phyloP scores from a whole-genome alignment of 2,797 vertebrate species.

The Rhinoraja longicauda region DNA sequence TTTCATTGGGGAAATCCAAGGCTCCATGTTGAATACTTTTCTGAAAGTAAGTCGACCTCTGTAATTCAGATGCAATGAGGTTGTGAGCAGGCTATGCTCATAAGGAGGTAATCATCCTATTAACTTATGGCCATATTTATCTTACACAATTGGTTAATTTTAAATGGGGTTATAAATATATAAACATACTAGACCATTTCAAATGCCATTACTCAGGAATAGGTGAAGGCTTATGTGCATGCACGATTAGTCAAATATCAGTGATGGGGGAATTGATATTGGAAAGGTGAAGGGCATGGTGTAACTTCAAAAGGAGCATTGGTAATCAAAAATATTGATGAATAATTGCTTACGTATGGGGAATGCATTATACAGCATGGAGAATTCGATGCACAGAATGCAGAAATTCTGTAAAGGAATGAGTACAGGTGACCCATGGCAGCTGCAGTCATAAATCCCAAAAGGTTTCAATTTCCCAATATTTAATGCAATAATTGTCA shows the following conservation, averaged over 20 bases:
- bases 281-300: not conserved
- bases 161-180: conserved; percentile 16
- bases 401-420: not conserved
- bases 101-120: conserved; percentile 28
- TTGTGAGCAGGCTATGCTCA: not conserved
- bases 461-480: not conserved
- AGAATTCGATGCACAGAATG: no score
- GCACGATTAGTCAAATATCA: not conserved
- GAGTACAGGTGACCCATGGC: not conserved
- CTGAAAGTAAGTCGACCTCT: not conserved
- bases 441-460: not conserved
- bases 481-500: not conserved
- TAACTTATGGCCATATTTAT: conserved; percentile 15
- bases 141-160: conserved; percentile 2
- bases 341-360: not conserved
- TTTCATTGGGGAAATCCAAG: not conserved
- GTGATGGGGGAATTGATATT: not conserved
- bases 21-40: not conserved
- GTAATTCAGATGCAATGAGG: not conserved
- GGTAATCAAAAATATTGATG: not conserved
- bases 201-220: not conserved
- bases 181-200: conserved; percentile 6
- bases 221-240: not conserved
- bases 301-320: not conserved
- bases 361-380: no score